Evolutionary conservation across 2,888 invertebrate species (phyloP).

Genomic region (Metallyticus violacea): DNA sequence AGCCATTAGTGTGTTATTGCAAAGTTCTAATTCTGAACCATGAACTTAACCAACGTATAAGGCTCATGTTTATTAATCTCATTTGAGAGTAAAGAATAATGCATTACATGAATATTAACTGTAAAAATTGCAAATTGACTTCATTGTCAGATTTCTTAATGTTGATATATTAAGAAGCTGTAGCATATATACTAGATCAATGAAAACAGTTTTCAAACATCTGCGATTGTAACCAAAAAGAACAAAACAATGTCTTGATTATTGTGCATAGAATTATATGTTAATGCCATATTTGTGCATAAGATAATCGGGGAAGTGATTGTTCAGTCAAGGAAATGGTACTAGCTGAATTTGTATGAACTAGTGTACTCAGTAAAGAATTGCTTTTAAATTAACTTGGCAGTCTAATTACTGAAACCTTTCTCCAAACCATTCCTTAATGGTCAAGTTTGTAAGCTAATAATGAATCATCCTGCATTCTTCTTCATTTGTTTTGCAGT

Average conservation of each 20-base stretch:
- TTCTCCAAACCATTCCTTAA: too few relatives aligned
- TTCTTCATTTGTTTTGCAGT: too few relatives aligned
- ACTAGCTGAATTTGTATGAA: neutral
- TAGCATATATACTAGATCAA: neutral
- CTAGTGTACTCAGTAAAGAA: neutral
- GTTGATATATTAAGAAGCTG: neutral
- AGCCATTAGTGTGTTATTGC: neutral
- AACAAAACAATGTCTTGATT: neutral
- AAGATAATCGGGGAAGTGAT: neutral
- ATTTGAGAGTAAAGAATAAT: neutral
- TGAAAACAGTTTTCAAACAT: neutral
- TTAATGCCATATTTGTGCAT: neutral
- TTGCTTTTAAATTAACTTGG: neutral
- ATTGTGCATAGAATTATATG: neutral
- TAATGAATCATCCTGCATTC: too few relatives aligned
- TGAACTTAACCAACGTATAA: neutral
- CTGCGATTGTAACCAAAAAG: neutral
- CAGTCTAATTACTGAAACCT: neutral
- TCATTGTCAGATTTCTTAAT: neutral
- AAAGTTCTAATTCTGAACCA: neutral
- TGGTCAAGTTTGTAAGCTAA: too few relatives aligned
- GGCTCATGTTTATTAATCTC: neutral
- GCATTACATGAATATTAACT: neutral
- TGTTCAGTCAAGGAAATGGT: neutral
- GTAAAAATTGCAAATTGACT: neutral